Evolutionary conservation across 2,113 vertebrate species (phyloP).

Genomic region (Poicephalus meyeri): DNA sequence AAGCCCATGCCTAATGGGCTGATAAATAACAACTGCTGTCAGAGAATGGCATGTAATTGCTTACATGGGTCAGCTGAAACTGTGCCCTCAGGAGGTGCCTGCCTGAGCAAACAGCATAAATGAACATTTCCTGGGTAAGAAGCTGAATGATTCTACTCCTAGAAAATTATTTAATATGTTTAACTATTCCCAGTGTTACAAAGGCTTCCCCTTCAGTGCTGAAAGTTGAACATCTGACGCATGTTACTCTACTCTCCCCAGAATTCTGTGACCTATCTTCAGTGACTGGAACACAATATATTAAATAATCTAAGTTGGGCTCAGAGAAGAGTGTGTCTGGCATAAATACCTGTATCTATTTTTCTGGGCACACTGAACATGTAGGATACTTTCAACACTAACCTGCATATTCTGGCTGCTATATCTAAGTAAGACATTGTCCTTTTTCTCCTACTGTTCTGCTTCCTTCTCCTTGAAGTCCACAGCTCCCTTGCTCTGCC

Average conservation of each 20-base stretch:
- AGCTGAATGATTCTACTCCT: background rate
- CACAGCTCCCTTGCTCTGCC: background rate
- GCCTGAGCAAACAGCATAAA: background rate
- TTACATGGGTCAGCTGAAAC: background rate
- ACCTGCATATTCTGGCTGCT: background rate
- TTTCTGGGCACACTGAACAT: background rate
- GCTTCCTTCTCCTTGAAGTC: background rate
- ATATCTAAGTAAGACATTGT: background rate
- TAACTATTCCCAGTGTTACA: background rate
- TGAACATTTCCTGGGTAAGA: background rate
- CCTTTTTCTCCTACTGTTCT: background rate
- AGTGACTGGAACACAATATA: background rate
- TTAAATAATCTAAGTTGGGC: background rate
- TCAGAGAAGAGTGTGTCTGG: background rate
- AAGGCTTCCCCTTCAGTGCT: background rate
- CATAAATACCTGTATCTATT: background rate
- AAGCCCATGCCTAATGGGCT: conserved; percentile 49
- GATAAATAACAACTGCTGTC: conserved; percentile 33
- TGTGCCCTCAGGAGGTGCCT: background rate
- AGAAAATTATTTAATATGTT: background rate
- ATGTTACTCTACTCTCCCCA: background rate
- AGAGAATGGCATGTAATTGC: background rate
- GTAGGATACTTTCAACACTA: background rate
- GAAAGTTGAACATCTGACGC: background rate
- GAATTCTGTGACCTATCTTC: background rate